Evolutionary conservation across 2,888 invertebrate genomes (phyloP).

Genomic region (Nemotelus nigrinus): DNA sequence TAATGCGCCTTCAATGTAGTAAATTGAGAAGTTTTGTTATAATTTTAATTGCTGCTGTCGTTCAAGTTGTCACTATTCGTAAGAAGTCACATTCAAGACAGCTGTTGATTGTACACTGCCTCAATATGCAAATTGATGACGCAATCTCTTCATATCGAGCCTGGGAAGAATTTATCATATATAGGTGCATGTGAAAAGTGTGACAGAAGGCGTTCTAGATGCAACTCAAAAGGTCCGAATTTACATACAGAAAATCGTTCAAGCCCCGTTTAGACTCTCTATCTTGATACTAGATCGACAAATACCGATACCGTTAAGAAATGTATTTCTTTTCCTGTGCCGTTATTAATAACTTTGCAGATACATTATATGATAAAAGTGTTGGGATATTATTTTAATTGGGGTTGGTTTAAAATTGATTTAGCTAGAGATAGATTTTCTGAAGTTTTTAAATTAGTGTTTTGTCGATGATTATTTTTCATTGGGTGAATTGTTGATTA

Average conservation of each 20-base stretch:
- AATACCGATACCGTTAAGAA: background rate
- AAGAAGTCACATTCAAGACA: no score
- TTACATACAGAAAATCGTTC: constrained; percentile 22
- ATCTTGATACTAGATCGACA: background rate
- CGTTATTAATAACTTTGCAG: background rate
- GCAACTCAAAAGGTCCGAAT: constrained; percentile 38
- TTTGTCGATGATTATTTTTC: no score
- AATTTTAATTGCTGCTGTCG: background rate
- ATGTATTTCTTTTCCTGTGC: constrained; percentile 4
- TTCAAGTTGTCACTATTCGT: background rate
- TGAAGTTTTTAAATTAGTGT: no score
- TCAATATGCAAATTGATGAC: constrained; percentile 21
- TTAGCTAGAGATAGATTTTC: no score
- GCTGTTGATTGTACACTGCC: no score
- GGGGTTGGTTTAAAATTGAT: background rate
- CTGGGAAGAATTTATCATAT: constrained; percentile 29
- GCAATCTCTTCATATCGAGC: background rate
- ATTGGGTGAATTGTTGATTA: no score
- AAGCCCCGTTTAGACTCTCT: background rate
- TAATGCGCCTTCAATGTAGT: constrained; percentile 5
- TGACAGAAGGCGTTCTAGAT: constrained; percentile 42
- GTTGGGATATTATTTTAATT: background rate
- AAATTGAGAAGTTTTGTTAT: background rate
- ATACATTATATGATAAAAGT: background rate
- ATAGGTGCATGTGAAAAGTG: constrained; percentile 37